Base-by-base conservation (phyloP, 2,797 vertebrate species). In the Alosa sapidissima region DNA sequence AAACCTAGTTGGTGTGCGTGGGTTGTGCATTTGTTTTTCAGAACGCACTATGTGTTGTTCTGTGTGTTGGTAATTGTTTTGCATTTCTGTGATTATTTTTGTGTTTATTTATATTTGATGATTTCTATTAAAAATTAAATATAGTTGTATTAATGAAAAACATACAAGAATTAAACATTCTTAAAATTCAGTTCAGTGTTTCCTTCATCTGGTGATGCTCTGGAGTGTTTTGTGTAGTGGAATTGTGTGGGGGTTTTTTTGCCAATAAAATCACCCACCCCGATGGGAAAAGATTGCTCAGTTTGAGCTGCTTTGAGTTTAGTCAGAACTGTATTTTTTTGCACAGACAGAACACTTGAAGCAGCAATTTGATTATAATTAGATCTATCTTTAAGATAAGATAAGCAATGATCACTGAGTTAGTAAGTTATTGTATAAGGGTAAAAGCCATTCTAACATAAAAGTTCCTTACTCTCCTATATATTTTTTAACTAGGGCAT, bases 61-160 rank as follows among this genome's bases (percentile, higher is more conserved):
- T 78, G 68, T 45, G 72, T 45, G 13, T 47, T 47, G 24, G 13
- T 72, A 36, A 72, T 78, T 47, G 41, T 78, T 78, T 78, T 45
- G 58, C 58, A 45, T 19, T 28, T 72, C 65, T 47, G 72, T 78
- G 14, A 47, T 45, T 47, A 45, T 19, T 78, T 41, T 36, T 45
- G 16, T 6, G 72, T 78, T 78, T 45, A 78, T 78, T 78, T 78
- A 78, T 78, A 78, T 78, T 78, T 78, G 36, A 45, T 47, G 16
- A 78, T 78, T 41, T 47, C 41, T 47, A 78, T 45, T 47, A 45
- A 19, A 78, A 65, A 65, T 65, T 24, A 28, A 65, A 45, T 54
- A 16, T 21, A 55, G 54, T 78, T 47, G 19, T 62, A 47, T 78
- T 78, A 45, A 36, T 75, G 13, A 75, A 75, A 72, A 75, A 75